Conservation (phyloP, 2,113 vertebrate genomes). For the Microcebus ravelobensis region DNA sequence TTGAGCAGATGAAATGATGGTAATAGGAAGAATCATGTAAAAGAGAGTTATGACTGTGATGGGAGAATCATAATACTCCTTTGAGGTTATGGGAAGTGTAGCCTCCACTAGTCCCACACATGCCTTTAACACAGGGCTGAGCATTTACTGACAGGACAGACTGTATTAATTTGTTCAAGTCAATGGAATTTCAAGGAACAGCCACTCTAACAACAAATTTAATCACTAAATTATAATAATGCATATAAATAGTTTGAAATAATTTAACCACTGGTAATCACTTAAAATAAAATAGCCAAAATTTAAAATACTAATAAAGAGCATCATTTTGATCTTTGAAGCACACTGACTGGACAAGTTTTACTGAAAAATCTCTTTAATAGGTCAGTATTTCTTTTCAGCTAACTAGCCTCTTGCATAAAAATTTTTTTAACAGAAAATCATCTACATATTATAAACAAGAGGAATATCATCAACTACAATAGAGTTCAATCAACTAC, state of each 20-base stretch:
- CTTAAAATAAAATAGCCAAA: slow-evolving; percentile 27
- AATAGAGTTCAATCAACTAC: not conserved
- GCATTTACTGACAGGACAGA: slow-evolving; percentile 40
- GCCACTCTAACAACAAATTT: slow-evolving; percentile 45
- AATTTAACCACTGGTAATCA: slow-evolving; percentile 14
- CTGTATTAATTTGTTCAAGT: slow-evolving; percentile 31
- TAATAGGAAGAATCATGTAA: not conserved
- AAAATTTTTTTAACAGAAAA: not conserved
- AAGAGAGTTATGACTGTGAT: slow-evolving; percentile 31
- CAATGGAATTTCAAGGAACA: slow-evolving; percentile 41
- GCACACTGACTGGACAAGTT: slow-evolving; percentile 26
- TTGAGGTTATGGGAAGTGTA: not conserved
- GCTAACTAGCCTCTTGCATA: not conserved
- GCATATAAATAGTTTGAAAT: slow-evolving; percentile 51
- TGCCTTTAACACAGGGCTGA: slow-evolving; percentile 11
- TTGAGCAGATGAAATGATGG: not conserved
- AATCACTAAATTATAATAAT: slow-evolving; percentile 31
- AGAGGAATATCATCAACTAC: not conserved
- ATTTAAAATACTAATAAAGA: slow-evolving; percentile 47
- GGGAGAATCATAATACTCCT: not conserved
- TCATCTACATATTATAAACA: not conserved
- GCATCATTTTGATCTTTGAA: slow-evolving; percentile 26
- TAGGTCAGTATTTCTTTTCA: slow-evolving; percentile 17
- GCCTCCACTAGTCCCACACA: not conserved
- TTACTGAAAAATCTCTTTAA: slow-evolving; percentile 26